These are phyloP conservation scores for Ramphastos sulfuratus DNA, from an alignment of 2,113 vertebrate species.

Conservation along the genomic window DNA sequence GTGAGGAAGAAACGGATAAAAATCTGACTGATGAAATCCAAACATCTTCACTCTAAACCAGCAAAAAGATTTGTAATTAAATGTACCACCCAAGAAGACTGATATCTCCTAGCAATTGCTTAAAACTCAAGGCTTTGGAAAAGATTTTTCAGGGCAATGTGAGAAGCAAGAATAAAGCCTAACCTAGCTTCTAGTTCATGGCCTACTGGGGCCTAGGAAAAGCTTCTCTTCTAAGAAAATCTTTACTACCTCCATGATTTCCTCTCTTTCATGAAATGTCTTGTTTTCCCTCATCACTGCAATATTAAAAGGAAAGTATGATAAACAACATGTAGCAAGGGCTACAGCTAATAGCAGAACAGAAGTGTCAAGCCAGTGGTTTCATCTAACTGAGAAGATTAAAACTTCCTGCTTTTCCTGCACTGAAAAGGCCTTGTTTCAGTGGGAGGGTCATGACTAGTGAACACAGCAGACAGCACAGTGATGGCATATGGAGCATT, in stretches of 20 bases:
- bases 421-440: neutral
- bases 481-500: conserved; percentile 36
- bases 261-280: neutral
- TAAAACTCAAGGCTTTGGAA: neutral
- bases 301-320: conserved; percentile 1
- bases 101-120: neutral
- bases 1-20: neutral
- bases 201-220: neutral
- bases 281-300: neutral
- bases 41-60: neutral
- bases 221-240: neutral
- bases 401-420: neutral
- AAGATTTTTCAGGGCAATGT: neutral
- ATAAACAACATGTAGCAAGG: neutral
- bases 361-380: neutral
- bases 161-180: neutral
- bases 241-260: neutral
- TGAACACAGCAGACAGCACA: neutral
- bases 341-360: neutral
- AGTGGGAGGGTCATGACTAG: neutral
- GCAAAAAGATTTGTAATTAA: neutral
- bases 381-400: neutral
- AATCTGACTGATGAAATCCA: neutral
- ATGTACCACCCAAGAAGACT: neutral
- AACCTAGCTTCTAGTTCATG: neutral